Conservation (phyloP, 2,797 vertebrate species). For the Poecile montanus region DNA sequence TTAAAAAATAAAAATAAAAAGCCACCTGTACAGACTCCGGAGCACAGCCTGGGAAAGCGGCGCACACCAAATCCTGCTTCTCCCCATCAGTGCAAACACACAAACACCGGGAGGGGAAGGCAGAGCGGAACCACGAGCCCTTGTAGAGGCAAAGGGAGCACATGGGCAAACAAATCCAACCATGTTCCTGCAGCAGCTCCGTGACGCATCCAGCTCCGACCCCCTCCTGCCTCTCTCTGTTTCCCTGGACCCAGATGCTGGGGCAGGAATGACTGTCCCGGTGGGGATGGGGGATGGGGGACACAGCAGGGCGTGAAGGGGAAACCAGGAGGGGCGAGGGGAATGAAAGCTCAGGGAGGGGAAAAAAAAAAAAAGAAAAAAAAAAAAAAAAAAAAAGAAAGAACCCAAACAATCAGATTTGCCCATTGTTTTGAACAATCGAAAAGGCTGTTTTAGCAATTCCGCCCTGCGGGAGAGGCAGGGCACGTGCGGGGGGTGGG, state of each 20-base stretch:
- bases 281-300: neutral
- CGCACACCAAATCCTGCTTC: neutral
- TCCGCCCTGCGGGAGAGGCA: neutral
- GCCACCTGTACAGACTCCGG: neutral
- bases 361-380: fast-evolving
- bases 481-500: neutral
- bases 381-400: fast-evolving
- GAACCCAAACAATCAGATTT: neutral
- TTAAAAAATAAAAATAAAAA: neutral
- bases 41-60: neutral
- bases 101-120: neutral
- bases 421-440: neutral
- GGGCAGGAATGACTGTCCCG: neutral
- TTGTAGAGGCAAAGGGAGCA: neutral
- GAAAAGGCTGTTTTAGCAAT: slow-evolving; percentile 47
- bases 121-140: neutral
- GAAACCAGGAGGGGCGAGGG: neutral
- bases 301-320: neutral
- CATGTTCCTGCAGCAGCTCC: neutral
- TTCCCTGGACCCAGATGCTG: neutral
- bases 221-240: neutral
- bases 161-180: slow-evolving; percentile 50
- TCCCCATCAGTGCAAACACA: neutral
- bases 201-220: slow-evolving; percentile 56
- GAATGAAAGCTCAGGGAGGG: neutral